These are phyloP conservation scores for Bubo bubo DNA, from an alignment of 2,113 vertebrate species.

Conservation along the genomic window DNA sequence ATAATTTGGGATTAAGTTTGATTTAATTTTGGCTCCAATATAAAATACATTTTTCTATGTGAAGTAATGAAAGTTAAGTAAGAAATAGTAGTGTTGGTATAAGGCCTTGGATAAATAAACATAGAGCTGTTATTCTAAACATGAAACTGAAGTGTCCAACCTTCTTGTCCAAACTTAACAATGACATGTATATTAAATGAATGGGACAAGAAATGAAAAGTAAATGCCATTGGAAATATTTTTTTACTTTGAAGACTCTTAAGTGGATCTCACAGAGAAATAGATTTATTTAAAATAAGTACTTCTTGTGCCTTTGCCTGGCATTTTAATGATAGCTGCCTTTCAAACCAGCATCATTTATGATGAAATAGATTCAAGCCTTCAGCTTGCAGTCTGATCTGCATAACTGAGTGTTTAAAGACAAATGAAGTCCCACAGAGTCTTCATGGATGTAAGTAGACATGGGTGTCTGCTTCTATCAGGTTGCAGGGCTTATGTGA, in stretches of 20 bases:
- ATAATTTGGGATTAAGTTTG: neutral
- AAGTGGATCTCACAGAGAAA: neutral
- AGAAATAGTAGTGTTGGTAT: neutral
- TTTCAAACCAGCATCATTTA: neutral
- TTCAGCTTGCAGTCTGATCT: neutral
- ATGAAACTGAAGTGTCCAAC: neutral
- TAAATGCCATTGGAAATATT: neutral
- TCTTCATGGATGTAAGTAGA: neutral
- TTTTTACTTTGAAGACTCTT: slow-evolving; percentile 6
- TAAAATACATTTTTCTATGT: neutral
- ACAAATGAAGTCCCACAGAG: neutral
- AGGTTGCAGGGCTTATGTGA: neutral
- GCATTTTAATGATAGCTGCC: neutral
- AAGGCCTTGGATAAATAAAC: neutral
- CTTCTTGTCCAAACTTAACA: neutral
- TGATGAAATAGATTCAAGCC: neutral
- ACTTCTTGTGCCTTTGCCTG: neutral
- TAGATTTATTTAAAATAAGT: neutral
- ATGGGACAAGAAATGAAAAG: neutral
- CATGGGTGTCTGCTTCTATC: neutral
- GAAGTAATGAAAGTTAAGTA: neutral
- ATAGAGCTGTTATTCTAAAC: neutral
- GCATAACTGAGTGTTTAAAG: neutral
- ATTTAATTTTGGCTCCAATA: neutral
- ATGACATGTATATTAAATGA: neutral